Conservation (phyloP, 2,797 vertebrate species). For the Lepilemur ruficaudatus region DNA sequence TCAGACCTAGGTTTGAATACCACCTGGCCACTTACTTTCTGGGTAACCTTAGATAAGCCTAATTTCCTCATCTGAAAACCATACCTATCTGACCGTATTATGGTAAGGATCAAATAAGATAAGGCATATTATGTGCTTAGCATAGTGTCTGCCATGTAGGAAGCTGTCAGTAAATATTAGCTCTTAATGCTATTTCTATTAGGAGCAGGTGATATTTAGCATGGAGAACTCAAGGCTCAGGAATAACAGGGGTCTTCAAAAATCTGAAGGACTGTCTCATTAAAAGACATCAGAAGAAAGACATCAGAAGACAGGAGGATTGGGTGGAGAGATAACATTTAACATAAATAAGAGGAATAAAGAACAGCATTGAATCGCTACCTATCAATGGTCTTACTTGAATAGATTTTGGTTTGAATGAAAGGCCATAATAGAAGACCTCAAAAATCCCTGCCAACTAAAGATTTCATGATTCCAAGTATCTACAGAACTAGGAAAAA, state of each 20-base stretch:
- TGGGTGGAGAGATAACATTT: background rate
- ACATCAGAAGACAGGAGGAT: background rate
- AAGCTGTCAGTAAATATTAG: background rate
- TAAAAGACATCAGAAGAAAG: background rate
- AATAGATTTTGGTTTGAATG: background rate
- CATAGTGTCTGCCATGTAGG: background rate
- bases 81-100: background rate
- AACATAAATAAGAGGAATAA: background rate
- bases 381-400: background rate
- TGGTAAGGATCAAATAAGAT: background rate
- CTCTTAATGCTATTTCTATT: background rate
- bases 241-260: background rate
- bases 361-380: background rate
- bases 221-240: background rate
- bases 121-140: background rate
- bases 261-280: background rate
- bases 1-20: background rate
- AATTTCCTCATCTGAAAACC: constrained; percentile 4
- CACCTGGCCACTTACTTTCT: background rate
- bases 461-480: background rate
- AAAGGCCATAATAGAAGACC: background rate
- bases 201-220: background rate
- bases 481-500: background rate
- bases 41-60: background rate
- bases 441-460: background rate